Evolutionary conservation across 1,140 invertebrate species (phyloP), one percentile per base, ranked within the genome.

Genomic region (Cyclargus thomasi): DNA sequence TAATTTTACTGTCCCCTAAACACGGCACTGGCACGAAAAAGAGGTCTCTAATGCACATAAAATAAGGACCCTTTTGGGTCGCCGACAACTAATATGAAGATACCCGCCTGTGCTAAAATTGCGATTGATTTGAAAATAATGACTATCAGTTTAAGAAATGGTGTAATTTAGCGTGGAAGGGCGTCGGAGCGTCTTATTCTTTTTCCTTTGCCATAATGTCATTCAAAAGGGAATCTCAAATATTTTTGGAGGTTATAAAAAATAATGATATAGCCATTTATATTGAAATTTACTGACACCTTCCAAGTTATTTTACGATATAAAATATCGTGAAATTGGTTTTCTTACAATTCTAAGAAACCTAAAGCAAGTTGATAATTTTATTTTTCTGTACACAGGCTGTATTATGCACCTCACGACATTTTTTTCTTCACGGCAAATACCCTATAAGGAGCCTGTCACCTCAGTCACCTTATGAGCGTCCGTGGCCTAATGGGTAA

Each of bases 51-150:
- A 53, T n/a, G 1, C 20, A 6, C 21, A 21, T 21, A 1, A 39
- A n/a, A 63, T 75, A 72, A 67, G 70, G 67, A 63, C 53, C 63
- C 63, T 70, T 75, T 75, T 78, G 18, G 53, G 63, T 20, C 18
- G 29, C 23, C 35, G 8, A 63, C 6, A 29, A 65, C 22, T 29
- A 66, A 66, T 68, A 63, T 59, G 65, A 65, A 64, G 67, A 63
- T 68, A 35, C 64, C 68, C 59, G 65, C 74, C 65, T 63, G 67
- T 66, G 69, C 68, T 73, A 69, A 68, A 73, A 70, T 73, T 64
- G 70, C 71, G 69, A 78, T 76, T 78, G 76, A 78, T 78, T 78
- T 70, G 69, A 69, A 71, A 76, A 76, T 78, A 78, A 76, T 74
- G 74, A 74, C 71, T 74, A 71, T 73, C 69, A 73, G 72, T 70